phyloP scores from a whole-genome alignment of 1,140 invertebrate genomes.

The Dysdera silvatica region DNA sequence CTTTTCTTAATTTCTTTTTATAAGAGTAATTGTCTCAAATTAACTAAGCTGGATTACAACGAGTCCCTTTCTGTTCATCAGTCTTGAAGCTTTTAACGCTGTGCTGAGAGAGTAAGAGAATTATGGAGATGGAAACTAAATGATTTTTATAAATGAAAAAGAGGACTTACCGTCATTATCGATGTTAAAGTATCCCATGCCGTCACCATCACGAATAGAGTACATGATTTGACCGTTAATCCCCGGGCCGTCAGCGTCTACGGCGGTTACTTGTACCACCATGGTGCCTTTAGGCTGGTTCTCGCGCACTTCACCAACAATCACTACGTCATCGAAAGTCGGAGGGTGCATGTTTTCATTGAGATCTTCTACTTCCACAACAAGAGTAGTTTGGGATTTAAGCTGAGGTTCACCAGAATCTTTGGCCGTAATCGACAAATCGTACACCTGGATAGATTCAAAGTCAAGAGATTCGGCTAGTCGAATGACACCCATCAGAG shows the following conservation, averaged over 20 bases:
- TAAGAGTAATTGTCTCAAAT: too few relatives aligned
- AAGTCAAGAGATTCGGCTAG: slow-evolving; percentile 48
- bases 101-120: too few relatives aligned
- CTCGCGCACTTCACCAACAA: slow-evolving; percentile 55
- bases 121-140: too few relatives aligned
- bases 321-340: slow-evolving; percentile 70
- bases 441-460: slow-evolving; percentile 33
- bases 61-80: too few relatives aligned
- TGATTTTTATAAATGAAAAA: too few relatives aligned
- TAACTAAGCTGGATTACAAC: too few relatives aligned
- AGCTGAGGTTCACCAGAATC: slow-evolving; percentile 31
- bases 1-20: too few relatives aligned
- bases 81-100: too few relatives aligned
- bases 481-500: slow-evolving; percentile 30
- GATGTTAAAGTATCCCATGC: slow-evolving; percentile 81
- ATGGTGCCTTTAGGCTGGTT: slow-evolving; percentile 63
- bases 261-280: slow-evolving; percentile 67
- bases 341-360: slow-evolving; percentile 58
- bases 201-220: slow-evolving; percentile 77
- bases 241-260: slow-evolving; percentile 65
- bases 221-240: slow-evolving; percentile 71
- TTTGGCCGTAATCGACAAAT: slow-evolving; percentile 32
- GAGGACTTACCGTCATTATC: slow-evolving; percentile 79
- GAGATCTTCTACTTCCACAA: slow-evolving; percentile 35
- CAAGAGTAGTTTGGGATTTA: slow-evolving; percentile 21